Conservation (phyloP, 2,797 vertebrate genomes). For the Telmatherina bonti region DNA sequence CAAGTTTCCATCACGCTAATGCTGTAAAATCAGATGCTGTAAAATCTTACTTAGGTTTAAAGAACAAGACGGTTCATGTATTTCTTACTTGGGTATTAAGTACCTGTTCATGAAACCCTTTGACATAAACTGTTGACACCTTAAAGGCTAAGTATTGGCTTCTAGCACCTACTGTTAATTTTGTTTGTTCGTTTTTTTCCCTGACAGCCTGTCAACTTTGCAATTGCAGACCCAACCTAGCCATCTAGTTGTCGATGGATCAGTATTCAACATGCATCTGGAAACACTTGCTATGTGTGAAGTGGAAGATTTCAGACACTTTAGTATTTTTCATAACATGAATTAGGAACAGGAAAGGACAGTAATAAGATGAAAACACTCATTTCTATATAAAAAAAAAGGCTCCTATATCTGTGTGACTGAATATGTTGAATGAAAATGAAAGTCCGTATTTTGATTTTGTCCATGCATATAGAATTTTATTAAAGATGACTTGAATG, state of each 20-base stretch:
- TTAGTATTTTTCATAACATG: constrained; percentile 4
- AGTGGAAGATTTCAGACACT: constrained; percentile 49
- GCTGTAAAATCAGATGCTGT: neutral
- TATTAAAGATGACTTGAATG: neutral
- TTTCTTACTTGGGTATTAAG: neutral
- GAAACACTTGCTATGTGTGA: constrained; percentile 44
- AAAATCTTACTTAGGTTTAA: neutral
- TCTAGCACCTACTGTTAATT: neutral
- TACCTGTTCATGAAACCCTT: neutral
- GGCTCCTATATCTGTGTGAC: neutral
- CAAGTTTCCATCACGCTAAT: no score
- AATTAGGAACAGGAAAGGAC: constrained; percentile 12
- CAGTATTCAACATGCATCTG: constrained; percentile 35
- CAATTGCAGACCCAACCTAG: neutral
- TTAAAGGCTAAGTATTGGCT: constrained; percentile 8
- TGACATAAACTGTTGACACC: neutral
- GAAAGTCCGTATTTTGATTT: no score
- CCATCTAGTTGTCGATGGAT: constrained; percentile 43
- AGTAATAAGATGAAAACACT: neutral
- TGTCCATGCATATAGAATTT: neutral
- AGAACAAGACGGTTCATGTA: neutral
- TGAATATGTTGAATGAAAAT: neutral
- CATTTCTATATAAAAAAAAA: neutral
- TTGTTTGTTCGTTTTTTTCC: neutral
- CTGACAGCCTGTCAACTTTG: neutral